These are phyloP conservation scores for Lepidochitona cinerea DNA, from an alignment of 2,888 invertebrate species.

Conservation along the genomic window DNA sequence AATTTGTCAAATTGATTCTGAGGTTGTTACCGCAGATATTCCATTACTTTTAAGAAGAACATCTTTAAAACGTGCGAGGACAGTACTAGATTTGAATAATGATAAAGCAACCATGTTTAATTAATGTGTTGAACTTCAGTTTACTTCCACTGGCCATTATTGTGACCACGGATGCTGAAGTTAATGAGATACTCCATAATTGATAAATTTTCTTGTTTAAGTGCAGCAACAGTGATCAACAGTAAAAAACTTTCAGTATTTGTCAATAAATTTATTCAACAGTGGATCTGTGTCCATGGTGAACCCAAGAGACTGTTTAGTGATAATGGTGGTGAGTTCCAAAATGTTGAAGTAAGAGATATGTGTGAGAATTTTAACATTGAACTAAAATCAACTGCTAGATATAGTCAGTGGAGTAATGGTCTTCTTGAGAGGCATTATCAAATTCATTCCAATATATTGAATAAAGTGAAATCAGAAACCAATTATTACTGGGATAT, in stretches of 20 bases:
- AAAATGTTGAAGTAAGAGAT: background rate
- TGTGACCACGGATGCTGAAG: too few relatives aligned
- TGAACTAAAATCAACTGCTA: background rate
- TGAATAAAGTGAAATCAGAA: background rate
- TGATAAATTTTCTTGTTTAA: slow-evolving; percentile 1
- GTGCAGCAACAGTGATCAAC: background rate
- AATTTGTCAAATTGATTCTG: slow-evolving; percentile 17
- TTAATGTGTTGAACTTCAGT: slow-evolving; percentile 14
- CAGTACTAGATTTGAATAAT: background rate
- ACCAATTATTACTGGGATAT: background rate
- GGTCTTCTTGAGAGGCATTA: background rate
- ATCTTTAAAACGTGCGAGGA: background rate
- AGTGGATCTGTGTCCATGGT: slow-evolving; percentile 3
- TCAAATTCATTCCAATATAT: background rate
- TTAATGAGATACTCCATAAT: background rate
- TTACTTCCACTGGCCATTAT: slow-evolving; percentile 24
- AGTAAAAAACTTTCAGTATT: background rate
- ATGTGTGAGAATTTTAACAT: slow-evolving; percentile 6
- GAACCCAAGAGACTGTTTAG: background rate
- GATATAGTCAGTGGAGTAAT: slow-evolving; percentile 6
- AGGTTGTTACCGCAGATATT: slow-evolving; percentile 18
- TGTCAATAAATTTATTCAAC: background rate
- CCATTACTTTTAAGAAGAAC: slow-evolving; percentile 12
- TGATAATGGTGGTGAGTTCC: slow-evolving; percentile 3
- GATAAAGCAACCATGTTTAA: slow-evolving; percentile 22